These are phyloP conservation scores for Pyrochroa serraticornis DNA, from an alignment of 2,888 invertebrate species.

Conservation along the genomic window DNA sequence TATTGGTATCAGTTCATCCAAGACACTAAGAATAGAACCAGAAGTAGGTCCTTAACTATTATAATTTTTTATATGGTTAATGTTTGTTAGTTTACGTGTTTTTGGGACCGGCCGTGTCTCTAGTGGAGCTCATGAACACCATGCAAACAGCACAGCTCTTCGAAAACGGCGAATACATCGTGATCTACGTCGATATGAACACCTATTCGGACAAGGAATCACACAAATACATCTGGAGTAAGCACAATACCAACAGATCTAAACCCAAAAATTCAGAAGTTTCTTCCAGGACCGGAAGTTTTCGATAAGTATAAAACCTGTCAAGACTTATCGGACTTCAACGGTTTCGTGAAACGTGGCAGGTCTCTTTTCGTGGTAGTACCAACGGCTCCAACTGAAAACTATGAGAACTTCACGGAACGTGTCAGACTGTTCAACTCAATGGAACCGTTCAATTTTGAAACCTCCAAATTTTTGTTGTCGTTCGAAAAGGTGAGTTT, in stretches of 20 bases:
- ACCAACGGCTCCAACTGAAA: conserved; percentile 79
- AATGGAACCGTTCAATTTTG: conserved; percentile 81
- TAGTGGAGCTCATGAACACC: conserved; percentile 89
- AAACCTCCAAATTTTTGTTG: conserved; percentile 66
- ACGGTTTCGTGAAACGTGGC: conserved; percentile 72
- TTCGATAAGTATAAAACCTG: conserved; percentile 65
- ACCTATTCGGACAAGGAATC: conserved; percentile 79
- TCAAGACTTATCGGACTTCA: conserved; percentile 63
- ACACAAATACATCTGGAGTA: conserved; percentile 78
- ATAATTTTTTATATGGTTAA: background rate
- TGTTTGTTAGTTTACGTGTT: conserved; percentile 85
- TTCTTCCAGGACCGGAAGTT: conserved; percentile 60
- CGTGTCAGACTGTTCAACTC: conserved; percentile 81
- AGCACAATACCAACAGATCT: conserved; percentile 48
- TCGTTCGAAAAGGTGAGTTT: conserved; percentile 43
- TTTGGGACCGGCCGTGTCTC: conserved; percentile 81
- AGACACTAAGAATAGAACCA: conserved; percentile 83
- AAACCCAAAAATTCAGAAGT: conserved; percentile 6
- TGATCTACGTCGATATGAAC: conserved; percentile 93
- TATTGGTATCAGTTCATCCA: conserved; percentile 86
- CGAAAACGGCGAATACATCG: conserved; percentile 91
- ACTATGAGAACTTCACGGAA: conserved; percentile 78
- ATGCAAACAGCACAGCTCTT: conserved; percentile 90
- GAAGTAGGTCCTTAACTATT: conserved; percentile 70
- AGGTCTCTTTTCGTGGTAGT: conserved; percentile 88